phyloP scores from a whole-genome alignment of 2,888 invertebrate genomes.

The Idaea biselata region DNA sequence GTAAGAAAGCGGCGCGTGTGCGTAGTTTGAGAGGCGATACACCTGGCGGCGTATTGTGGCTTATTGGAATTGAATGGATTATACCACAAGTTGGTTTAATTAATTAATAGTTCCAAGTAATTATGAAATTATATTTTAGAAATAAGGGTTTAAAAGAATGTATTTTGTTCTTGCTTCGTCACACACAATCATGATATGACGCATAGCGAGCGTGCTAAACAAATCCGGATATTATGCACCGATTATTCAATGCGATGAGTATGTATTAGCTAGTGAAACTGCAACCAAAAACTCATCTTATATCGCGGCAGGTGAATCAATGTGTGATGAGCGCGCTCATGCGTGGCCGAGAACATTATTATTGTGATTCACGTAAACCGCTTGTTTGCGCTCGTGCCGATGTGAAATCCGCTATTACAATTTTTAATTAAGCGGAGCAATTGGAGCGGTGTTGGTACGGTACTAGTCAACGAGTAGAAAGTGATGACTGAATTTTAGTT shows the following conservation, averaged over 20 bases:
- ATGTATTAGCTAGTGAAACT: slow-evolving; percentile 20
- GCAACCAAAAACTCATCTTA: slow-evolving; percentile 10
- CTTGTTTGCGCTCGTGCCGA: slow-evolving; percentile 73
- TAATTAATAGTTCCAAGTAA: slow-evolving; percentile 5
- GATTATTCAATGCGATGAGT: slow-evolving; percentile 8
- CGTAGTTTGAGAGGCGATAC: slow-evolving; percentile 15
- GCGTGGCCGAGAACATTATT: slow-evolving; percentile 39
- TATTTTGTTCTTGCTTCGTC: slow-evolving; percentile 14
- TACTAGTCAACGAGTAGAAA: slow-evolving; percentile 63
- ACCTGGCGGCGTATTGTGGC: slow-evolving; percentile 20
- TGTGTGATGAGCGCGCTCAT: slow-evolving; percentile 47
- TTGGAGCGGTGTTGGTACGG: slow-evolving; percentile 72
- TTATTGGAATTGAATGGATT: slow-evolving; percentile 21
- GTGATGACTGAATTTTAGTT: slow-evolving; percentile 44
- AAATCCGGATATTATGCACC: not conserved
- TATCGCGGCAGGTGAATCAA: slow-evolving; percentile 52
- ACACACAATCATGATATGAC: slow-evolving; percentile 13
- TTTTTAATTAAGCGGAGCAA: slow-evolving; percentile 76
- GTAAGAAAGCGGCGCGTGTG: slow-evolving; percentile 38
- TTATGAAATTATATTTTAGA: slow-evolving; percentile 6
- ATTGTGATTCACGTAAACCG: slow-evolving; percentile 73
- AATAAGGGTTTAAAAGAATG: slow-evolving; percentile 9
- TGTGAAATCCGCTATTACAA: slow-evolving; percentile 79
- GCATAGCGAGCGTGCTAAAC: slow-evolving; percentile 15
- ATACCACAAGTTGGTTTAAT: slow-evolving; percentile 9